Base-by-base conservation (phyloP, 2,888 invertebrate genomes). In the Endotricha flammealis region DNA sequence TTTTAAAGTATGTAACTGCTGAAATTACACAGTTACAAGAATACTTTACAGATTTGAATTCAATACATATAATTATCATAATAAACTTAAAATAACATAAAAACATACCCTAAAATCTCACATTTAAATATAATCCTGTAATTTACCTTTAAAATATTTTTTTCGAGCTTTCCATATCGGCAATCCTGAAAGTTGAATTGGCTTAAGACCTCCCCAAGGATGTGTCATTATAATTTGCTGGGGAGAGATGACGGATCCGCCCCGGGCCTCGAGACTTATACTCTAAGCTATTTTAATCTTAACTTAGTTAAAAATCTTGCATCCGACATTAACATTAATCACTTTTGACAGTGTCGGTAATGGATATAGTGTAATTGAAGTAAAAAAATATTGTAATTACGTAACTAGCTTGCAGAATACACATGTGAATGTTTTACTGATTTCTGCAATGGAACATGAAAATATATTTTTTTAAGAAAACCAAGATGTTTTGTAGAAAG, bases 231-330 rank as follows among this genome's bases (percentile, higher is more conserved):
- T 81, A 83, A 86, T 86, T 82, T 82, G 65, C 64, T 57, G 64
- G 75, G 81, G 82, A 78, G 78, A 73, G 75, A 82, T 82, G 86
- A 85, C 82, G 74, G 81, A 83, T 82, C 73, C 77, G 72, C 82
- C 75, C 66, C 57, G 64, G 67, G 77, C 78, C 62, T 61, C 62
- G 63, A 68, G 71, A 67, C 77, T 75, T 74, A 75, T 79, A 79
- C 80, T 78, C 70, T 80, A 73, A 86, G 86, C 86, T 81, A 83
- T 82, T 83, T 85, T 86, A 85, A 83, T 85, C 83, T 83, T 81
- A 83, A 86, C 82, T 85, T 78, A 79, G 82, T 85, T 85, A 86
- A 86, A 85, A 85, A 85, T 85, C 85, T 85, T 81, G 80, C 82
- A 74, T 68, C 78, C 75, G 67, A 78, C 79, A 74, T 80, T 78